A percentile compares a stretch with the other conserved stretches of the same genome.
Conservation (phyloP, 2,797 vertebrate species). For the Odontamblyopus rebecca region DNA sequence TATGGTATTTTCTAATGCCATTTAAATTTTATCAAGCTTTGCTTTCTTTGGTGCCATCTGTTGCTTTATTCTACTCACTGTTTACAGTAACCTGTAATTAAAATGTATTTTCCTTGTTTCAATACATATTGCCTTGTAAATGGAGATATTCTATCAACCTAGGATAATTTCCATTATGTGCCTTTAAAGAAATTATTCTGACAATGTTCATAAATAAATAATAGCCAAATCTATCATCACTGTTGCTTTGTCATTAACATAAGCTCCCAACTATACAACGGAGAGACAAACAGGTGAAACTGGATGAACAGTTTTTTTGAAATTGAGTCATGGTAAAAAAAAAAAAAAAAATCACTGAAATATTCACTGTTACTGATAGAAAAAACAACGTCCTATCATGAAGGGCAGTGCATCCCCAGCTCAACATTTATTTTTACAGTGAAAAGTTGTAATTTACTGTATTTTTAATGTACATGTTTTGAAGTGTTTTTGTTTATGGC, state of each 20-base stretch:
- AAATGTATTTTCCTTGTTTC: conserved; percentile 11
- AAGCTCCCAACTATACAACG: too few relatives aligned
- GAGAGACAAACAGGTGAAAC: too few relatives aligned
- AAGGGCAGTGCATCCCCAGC: too few relatives aligned
- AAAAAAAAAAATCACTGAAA: too few relatives aligned
- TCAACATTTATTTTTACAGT: too few relatives aligned
- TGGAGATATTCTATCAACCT: conserved; percentile 22
- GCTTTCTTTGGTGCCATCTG: conserved; percentile 41
- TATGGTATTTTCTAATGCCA: conserved; percentile 20
- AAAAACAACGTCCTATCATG: too few relatives aligned
- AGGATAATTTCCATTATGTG: conserved; percentile 32
- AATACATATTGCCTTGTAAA: neutral
- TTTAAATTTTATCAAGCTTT: conserved; percentile 25
- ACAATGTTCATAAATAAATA: conserved; percentile 46
- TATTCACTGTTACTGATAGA: too few relatives aligned
- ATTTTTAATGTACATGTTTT: too few relatives aligned
- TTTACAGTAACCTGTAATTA: conserved; percentile 33
- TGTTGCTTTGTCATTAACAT: neutral
- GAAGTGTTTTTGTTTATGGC: too few relatives aligned
- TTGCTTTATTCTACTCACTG: conserved; percentile 23
- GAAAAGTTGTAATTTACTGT: too few relatives aligned
- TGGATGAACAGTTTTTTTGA: too few relatives aligned
- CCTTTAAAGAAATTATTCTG: conserved; percentile 43
- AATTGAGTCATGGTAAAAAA: too few relatives aligned
- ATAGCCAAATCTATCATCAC: neutral